A percentile compares a stretch with the other conserved stretches of the same genome.
Evolutionary conservation across 2,888 invertebrate species (phyloP).

Genomic region (Ormia ochracea): DNA sequence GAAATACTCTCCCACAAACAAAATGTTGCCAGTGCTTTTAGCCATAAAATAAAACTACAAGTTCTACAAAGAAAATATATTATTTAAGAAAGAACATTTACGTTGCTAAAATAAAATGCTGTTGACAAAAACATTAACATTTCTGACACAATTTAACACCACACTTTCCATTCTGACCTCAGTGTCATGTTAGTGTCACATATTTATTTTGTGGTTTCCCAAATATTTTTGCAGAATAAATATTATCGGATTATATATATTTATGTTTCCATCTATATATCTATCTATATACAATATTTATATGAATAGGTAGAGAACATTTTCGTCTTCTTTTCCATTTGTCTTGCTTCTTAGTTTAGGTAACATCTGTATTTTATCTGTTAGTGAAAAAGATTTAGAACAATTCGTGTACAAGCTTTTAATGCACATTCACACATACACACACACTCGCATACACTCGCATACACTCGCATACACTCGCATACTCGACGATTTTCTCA

Average conservation of each 20-base stretch:
- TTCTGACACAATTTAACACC: conserved; percentile 49
- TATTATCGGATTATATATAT: conserved; percentile 49
- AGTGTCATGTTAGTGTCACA: conserved; percentile 58
- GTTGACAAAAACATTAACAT: conserved; percentile 61
- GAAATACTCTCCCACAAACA: no score
- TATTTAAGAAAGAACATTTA: neutral
- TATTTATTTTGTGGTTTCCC: conserved; percentile 61
- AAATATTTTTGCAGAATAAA: conserved; percentile 50
- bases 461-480: no score
- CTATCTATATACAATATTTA: neutral
- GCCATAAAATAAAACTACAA: neutral
- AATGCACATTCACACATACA: no score
- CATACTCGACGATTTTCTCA: neutral
- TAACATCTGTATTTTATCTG: conserved; percentile 60
- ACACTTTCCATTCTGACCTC: conserved; percentile 46
- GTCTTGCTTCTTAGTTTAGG: conserved; percentile 30
- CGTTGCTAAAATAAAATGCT: neutral
- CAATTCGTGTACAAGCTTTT: conserved; percentile 19
- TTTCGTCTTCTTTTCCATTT: neutral
- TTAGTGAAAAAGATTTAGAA: conserved; percentile 42
- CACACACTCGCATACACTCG: no score
- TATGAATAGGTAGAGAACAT: no score
- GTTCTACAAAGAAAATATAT: conserved; percentile 5
- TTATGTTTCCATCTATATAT: neutral
- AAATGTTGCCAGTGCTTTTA: neutral